Conservation (phyloP, 2,888 invertebrate genomes). For the Matsumyia berberina region DNA sequence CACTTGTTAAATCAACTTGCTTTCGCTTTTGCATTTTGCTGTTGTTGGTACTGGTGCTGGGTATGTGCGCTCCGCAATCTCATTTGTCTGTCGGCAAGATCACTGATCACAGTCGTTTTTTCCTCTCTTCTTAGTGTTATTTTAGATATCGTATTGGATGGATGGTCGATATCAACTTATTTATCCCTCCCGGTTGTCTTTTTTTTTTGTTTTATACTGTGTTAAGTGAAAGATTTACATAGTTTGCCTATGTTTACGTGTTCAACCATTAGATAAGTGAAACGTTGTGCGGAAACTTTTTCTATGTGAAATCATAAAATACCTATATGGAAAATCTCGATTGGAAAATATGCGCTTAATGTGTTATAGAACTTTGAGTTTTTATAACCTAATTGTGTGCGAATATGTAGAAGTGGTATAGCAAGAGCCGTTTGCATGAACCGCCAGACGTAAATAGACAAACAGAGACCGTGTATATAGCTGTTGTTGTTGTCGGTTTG, state of each 20-base stretch:
- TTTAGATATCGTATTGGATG: constrained; percentile 60
- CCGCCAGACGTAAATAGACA: constrained; percentile 68
- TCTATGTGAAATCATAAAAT: constrained; percentile 4
- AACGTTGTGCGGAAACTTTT: constrained; percentile 18
- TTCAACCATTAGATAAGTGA: constrained; percentile 22
- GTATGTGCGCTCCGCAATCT: constrained; percentile 41
- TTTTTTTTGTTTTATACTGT: constrained; percentile 19
- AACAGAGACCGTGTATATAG: constrained; percentile 34
- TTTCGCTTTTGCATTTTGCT: constrained; percentile 59
- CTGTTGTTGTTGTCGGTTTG: constrained; percentile 38
- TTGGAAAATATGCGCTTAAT: constrained; percentile 20
- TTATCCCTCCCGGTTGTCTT: background rate
- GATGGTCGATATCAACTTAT: constrained; percentile 35
- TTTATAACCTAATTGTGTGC: constrained; percentile 60
- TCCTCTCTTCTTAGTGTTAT: constrained; percentile 56
- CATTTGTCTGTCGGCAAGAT: constrained; percentile 63
- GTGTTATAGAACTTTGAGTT: constrained; percentile 39
- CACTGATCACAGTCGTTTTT: constrained; percentile 57
- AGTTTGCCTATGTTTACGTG: constrained; percentile 40
- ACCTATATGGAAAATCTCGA: background rate
- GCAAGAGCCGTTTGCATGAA: constrained; percentile 43
- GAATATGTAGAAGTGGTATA: constrained; percentile 60
- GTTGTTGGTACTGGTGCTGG: constrained; percentile 21
- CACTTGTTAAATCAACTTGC: constrained; percentile 58
- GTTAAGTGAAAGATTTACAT: constrained; percentile 50